Conservation (phyloP, 2,888 invertebrate species). For the Heterodera filipjevi region DNA sequence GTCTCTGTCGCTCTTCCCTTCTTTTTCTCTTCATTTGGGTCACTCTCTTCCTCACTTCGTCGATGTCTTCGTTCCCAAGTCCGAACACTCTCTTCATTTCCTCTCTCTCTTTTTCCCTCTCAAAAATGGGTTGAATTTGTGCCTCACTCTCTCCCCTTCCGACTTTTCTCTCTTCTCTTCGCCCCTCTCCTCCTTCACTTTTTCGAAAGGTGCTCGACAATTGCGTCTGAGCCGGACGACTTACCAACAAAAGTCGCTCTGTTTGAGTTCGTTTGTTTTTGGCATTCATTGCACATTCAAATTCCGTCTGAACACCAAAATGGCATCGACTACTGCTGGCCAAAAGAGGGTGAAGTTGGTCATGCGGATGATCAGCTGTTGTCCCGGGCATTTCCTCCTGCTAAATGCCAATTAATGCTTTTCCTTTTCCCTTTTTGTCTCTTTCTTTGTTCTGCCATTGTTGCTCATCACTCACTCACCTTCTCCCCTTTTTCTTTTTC, state of each 20-base stretch:
- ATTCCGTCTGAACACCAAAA: neutral
- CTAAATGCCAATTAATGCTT: too few species aligned
- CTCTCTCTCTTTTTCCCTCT: constrained; percentile 19
- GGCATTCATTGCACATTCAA: too few species aligned
- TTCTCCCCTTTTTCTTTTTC: neutral
- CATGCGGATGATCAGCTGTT: neutral
- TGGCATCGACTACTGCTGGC: neutral
- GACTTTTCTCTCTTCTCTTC: neutral
- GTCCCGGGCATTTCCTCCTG: too few species aligned
- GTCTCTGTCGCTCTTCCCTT: neutral
- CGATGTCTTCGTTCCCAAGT: constrained; percentile 22
- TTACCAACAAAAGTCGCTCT: neutral
- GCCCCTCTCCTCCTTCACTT: constrained; percentile 7
- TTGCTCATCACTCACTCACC: neutral
- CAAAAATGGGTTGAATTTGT: constrained; percentile 9
- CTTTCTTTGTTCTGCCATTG: neutral
- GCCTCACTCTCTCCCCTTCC: constrained; percentile 2
- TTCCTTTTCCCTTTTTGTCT: neutral
- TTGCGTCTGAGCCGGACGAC: constrained; percentile 29
- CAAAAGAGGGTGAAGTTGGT: too few species aligned
- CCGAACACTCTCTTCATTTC: constrained; percentile 26
- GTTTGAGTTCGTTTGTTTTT: constrained; percentile 24
- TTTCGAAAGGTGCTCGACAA: constrained; percentile 32
- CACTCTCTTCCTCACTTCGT: neutral
- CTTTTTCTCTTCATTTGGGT: neutral